Base-by-base conservation (phyloP, 2,888 invertebrate species). In the Andrena haemorrhoa region DNA sequence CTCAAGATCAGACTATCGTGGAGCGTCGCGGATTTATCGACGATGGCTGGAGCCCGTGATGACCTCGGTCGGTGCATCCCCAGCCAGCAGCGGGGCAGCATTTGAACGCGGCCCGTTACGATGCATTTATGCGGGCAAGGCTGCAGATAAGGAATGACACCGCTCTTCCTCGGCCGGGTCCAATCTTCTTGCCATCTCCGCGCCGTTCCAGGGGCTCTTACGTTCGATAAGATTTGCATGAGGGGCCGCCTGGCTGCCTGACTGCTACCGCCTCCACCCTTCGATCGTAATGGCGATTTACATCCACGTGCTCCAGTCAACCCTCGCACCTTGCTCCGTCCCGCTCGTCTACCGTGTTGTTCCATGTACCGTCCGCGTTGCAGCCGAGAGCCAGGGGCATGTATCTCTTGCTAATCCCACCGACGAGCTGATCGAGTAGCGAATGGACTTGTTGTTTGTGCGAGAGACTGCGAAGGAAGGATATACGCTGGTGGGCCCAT, bases 101-200 rank as follows among this genome's bases (percentile, higher is more conserved):
- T 82, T 81, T 73, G 86, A 89, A 86, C 82, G 82, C 73, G 63
- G 81, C 63, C 88, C 84, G 87, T 90, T 90, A 87, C 88, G 90
- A 90, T 90, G 89, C 90, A 91, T 91, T 90, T 91, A 90, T 90
- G 90, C 89, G 87, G 85, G 84, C 86, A 83, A 78, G 86, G 79
- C 86, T 89, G 89, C 85, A 89, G 91, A 91, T 91, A 91, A 91
- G 91, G 88, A 91, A 91, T 88, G 89, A 90, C 90, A 88, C 88
- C 75, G 84, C 84, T 83, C 88, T 88, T 85, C 80, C 82, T 71
- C 79, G 77, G 72, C 56, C 74, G 65, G 76, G 83, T 86, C 84
- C 89, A 89, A 90, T 90, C 90, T 90, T 89, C 88, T 89, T 90
- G 88, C 89, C 85, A 88, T 89, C 88, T 89, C 84, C 71, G 80